Evolutionary conservation across 2,888 invertebrate genomes (phyloP), one percentile per base, ranked within the genome.

Genomic region (Lepidochitona cinerea): DNA sequence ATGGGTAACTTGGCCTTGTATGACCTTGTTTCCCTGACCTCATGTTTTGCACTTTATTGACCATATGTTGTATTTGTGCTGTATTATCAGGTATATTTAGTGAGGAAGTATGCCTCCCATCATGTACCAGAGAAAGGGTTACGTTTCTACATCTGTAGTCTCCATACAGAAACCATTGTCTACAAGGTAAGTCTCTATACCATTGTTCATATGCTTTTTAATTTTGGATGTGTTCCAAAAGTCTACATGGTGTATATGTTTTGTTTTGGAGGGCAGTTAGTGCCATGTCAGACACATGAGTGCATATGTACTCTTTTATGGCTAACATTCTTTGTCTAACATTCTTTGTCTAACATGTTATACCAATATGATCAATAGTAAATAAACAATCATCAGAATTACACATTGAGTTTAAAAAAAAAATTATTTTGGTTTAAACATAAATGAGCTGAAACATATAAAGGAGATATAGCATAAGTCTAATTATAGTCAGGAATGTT

Each of bases 131-230:
- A 95, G 83, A 95, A 96, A 0, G 96, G 96, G 6, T 94, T 96
- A 64, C 85, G 98, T 79, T 99, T 97, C 92, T 99, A 99, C 92
- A 96, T 99, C 87, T 98, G 98, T 92, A 98, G 98, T 72, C 92
- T 99, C 83, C 97, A 97, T 33, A 92, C 96, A 70, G 94, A 94
- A 85, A 97, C 95, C 12, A 93, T 99, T 76, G 97, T 99, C 37
- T 99, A 99, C 93, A 99, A 99, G 93, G 92, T 92, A 80, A 74
- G 76, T n/a, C n/a, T n/a, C n/a, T n/a, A n/a, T n/a, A n/a, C n/a
- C n/a, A n/a, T n/a, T n/a, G n/a, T 41, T 41, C 12, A 41, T n/a
- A n/a, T n/a, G n/a, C n/a, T n/a, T n/a, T n/a, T n/a, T n/a, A n/a
- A n/a, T n/a, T n/a, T n/a, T n/a, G n/a, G n/a, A n/a, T n/a, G n/a